Base-by-base conservation (phyloP, 2,888 invertebrate species). In the Hipparchia semele region DNA sequence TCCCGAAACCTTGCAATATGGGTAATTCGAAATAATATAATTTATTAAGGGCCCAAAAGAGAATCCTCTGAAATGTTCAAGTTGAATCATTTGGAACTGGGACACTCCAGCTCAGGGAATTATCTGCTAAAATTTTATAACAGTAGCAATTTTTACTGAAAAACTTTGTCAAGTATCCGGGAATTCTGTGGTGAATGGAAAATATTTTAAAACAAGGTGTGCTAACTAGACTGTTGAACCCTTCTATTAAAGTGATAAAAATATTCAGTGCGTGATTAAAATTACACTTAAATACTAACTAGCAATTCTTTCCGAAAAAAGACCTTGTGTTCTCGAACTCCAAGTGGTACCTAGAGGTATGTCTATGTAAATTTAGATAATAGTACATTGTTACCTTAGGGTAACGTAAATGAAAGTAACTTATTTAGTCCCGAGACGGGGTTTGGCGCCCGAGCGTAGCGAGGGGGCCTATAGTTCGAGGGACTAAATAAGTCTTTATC, bases 31-130 rank as follows among this genome's bases (percentile, higher is more conserved):
- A 56, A 13, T n/a, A n/a, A 56, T 56, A 56, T 13, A 39, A 71
- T 59, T 68, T 59, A 51, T 68, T 23, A 23, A 23, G 71, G 64
- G 68, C 62, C 68, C 23, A 45, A 73, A 60, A 65, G 53, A 62
- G 45, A 49, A 68, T 64, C 71, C 71, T 49, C 45, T 67, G 71
- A 56, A 71, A 56, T 10, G 23, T 60, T 61, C 67, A 65, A 65
- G 51, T 68, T 71, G 68, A 65, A 66, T 71, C 69, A 56, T 60
- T 60, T 51, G 60, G 13, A 68, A 68, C 51, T 59, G 23, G 51
- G 9, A 46, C 60, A 60, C 60, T 60, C 33, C 23, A 49, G 60
- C 68, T 68, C n/a, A 12, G 68, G 68, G 68, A 68, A 56, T 23
- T 60, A 68, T 45, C 59, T 68, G 49, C 33, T 39, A 7, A 49